Evolutionary conservation across 2,113 vertebrate species (phyloP), one percentile per base, ranked within the genome.

Genomic region (Scatophagus argus): DNA sequence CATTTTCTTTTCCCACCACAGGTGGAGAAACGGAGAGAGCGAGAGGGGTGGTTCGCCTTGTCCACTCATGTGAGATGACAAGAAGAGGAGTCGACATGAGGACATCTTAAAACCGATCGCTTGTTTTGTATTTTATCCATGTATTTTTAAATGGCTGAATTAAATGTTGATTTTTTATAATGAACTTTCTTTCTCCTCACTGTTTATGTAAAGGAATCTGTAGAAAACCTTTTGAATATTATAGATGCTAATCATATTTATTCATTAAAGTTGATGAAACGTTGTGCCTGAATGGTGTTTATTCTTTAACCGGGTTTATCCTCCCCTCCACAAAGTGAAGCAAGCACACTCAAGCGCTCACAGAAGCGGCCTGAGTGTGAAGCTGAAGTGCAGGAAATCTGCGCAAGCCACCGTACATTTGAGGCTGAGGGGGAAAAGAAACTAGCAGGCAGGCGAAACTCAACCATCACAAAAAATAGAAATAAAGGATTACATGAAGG

Each of bases 21-120:
- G 96, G 85, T 72, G 73, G 94, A 95, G 55, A 95, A 93, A 81
- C 92, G 89, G 58, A 96, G 92, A 60, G 94, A 49, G 17, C 47
- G 93, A 89, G 96, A 94, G 47, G 95, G 96, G 12, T 97, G 97
- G 96, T 98, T 98, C 90, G 93, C 97, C 3, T 79, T 97, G 84
- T 96, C 96, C 25, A 82, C 92, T 66, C 96, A 97, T 0, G 3
- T 96, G 21, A 89, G 86, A 46, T 96, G 90, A 93, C 59, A 34
- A 56, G 54, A 68, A 25, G 14, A 62, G 34, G 8, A 25, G 13
- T 73, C 8, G 39, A 58, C 44, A 19, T 19, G 44, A 46, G 4
- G 39, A 75, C 1, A 9, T 25, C n/a, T 56, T n/a, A 23, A 55
- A 43, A 52, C 2, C 8, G 56, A 6, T 39, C 16, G 5, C 27